These are phyloP conservation scores for Paramisgurnus dabryanus DNA, from an alignment of 2,113 vertebrate genomes.

Conservation along the genomic window DNA sequence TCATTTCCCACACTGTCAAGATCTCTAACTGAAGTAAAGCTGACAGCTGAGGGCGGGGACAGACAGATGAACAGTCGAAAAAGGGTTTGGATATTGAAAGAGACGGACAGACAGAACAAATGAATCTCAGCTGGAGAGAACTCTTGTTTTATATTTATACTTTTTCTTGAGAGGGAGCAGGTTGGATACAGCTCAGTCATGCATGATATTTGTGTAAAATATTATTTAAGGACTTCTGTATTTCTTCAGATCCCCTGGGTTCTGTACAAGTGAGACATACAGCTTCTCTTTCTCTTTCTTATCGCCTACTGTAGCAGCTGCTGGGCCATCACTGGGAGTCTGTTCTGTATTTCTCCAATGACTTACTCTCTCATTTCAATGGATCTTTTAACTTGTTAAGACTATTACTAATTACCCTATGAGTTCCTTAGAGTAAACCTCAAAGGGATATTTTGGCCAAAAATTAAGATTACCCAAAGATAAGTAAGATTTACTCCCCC, in stretches of 20 bases:
- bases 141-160: constrained; percentile 50
- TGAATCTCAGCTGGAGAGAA: not conserved
- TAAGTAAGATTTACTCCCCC: no score
- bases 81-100: not conserved
- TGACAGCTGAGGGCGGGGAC: not conserved
- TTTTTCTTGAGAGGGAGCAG: constrained; percentile 33
- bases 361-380: constrained; percentile 1
- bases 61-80: not conserved
- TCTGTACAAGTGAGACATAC: not conserved
- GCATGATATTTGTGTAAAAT: constrained; percentile 21
- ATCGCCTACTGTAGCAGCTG: constrained; percentile 7
- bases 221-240: constrained; percentile 14
- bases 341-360: constrained; percentile 12
- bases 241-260: constrained; percentile 2
- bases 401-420: no score
- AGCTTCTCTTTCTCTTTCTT: constrained; percentile 17
- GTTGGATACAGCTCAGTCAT: constrained; percentile 47
- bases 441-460: no score
- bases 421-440: no score
- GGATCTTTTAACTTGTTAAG: not conserved
- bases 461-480: no score
- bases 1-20: not conserved
- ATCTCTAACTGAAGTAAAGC: not conserved
- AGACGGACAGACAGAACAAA: constrained; percentile 17
- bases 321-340: not conserved